Conservation (phyloP, 1,140 invertebrate genomes). For the Brachionus plicatilis region DNA sequence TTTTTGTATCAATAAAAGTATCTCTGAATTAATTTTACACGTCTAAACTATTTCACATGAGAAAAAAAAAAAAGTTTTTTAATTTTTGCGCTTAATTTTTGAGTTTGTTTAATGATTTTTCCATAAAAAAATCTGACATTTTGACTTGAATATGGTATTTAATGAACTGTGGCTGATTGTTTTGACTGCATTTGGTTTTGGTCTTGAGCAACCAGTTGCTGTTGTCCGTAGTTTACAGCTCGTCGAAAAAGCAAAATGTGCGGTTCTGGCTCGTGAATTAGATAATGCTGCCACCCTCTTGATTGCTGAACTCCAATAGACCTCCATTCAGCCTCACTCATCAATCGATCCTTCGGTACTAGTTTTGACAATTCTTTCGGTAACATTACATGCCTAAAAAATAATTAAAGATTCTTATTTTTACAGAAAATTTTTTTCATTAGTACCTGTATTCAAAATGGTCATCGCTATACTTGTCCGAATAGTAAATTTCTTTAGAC, state of each 20-base stretch:
- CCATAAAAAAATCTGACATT: background rate
- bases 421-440: background rate
- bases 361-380: slow-evolving; percentile 75
- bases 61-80: background rate
- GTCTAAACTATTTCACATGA: background rate
- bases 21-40: background rate
- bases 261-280: slow-evolving; percentile 74
- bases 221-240: slow-evolving; percentile 3
- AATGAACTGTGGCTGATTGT: slow-evolving; percentile 7
- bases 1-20: background rate
- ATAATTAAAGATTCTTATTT: background rate
- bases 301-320: slow-evolving; percentile 89
- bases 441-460: slow-evolving; percentile 2
- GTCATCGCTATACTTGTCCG: slow-evolving; percentile 26
- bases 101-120: background rate
- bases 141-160: background rate
- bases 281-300: slow-evolving; percentile 89
- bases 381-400: slow-evolving; percentile 65
- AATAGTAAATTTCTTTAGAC: slow-evolving; percentile 35
- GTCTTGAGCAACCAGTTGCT: background rate
- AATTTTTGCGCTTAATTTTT: background rate
- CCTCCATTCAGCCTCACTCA: slow-evolving; percentile 91
- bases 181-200: slow-evolving; percentile 23
- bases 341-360: slow-evolving; percentile 81
- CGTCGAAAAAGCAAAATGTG: slow-evolving; percentile 31